These are phyloP conservation scores for Pediacus dermestoides DNA, from an alignment of 2,888 invertebrate genomes.

Conservation along the genomic window DNA sequence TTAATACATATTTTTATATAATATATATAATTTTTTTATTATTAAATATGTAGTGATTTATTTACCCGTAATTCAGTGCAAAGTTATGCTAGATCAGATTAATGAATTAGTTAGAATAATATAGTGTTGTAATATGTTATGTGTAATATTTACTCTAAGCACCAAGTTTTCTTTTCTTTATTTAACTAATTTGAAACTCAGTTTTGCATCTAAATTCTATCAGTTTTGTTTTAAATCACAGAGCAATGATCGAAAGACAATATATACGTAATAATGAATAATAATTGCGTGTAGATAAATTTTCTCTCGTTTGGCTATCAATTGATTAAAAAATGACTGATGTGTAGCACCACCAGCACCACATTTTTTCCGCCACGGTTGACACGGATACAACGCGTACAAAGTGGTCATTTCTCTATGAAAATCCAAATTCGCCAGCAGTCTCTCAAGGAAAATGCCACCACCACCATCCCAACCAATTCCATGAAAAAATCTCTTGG, in stretches of 20 bases:
- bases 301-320: not conserved
- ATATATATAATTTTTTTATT: slow-evolving; percentile 1
- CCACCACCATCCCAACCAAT: no score
- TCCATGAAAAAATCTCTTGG: no score
- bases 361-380: slow-evolving; percentile 40
- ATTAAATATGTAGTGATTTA: slow-evolving; percentile 2
- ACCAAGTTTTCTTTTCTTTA: slow-evolving; percentile 7
- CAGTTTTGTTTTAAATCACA: slow-evolving; percentile 4
- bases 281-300: slow-evolving; percentile 1
- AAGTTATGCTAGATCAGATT: no score
- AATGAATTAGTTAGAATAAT: no score
- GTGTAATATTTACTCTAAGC: slow-evolving; percentile 5
- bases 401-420: slow-evolving; percentile 5
- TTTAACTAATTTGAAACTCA: no score
- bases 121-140: no score
- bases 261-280: slow-evolving; percentile 5
- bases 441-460: no score
- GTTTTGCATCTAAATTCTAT: no score
- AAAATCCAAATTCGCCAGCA: no score
- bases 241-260: slow-evolving; percentile 8
- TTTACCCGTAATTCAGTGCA: slow-evolving; percentile 9
- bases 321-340: slow-evolving; percentile 4
- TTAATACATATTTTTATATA: slow-evolving; percentile 1
- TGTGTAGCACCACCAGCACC: slow-evolving; percentile 2
- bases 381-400: slow-evolving; percentile 31